Conservation (phyloP, 2,888 invertebrate genomes). For the Lasioglossum marginatum region DNA sequence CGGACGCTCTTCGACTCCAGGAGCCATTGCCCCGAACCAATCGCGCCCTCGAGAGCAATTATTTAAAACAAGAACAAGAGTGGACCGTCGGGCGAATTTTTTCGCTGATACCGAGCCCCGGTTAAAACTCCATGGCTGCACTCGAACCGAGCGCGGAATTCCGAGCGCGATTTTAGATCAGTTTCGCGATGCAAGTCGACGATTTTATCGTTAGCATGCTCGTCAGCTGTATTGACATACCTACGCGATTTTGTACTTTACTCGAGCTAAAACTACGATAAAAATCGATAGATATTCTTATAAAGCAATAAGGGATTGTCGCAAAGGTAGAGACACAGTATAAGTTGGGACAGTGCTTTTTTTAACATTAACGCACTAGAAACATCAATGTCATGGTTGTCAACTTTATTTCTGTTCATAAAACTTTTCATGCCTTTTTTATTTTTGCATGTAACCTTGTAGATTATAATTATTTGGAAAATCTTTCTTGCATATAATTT, state of each 20-base stretch:
- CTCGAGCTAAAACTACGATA: not conserved
- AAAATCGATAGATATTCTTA: too few species aligned
- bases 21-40: slow-evolving; percentile 44
- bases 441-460: too few species aligned
- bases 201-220: not conserved
- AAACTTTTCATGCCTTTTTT: too few species aligned
- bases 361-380: too few species aligned
- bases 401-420: too few species aligned
- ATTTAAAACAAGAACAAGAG: slow-evolving; percentile 47
- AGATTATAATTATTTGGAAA: too few species aligned
- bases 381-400: too few species aligned
- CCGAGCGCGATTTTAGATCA: not conserved
- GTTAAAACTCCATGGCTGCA: not conserved
- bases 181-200: not conserved
- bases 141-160: not conserved
- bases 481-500: too few species aligned
- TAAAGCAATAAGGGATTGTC: too few species aligned
- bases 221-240: not conserved
- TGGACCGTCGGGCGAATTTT: not conserved
- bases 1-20: slow-evolving; percentile 40
- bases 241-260: not conserved
- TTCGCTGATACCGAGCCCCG: not conserved
- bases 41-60: slow-evolving; percentile 55
- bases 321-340: too few species aligned
- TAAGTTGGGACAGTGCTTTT: too few species aligned